These are phyloP conservation scores for Mola mola DNA, from an alignment of 2,113 vertebrate species.

Conservation along the genomic window DNA sequence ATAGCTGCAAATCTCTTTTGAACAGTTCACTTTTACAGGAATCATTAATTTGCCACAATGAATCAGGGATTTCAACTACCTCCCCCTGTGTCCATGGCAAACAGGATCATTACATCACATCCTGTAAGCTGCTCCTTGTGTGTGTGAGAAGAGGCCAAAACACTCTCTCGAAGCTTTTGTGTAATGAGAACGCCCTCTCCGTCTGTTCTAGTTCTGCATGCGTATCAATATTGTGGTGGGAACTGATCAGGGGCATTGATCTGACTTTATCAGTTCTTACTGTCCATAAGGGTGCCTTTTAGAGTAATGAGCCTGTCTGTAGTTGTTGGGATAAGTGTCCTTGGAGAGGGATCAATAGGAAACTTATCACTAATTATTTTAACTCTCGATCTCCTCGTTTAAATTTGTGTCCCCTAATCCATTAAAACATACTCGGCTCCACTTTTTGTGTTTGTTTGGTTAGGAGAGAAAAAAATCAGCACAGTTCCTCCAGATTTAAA, in stretches of 20 bases:
- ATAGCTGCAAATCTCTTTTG: too few relatives aligned
- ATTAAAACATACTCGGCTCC: not conserved
- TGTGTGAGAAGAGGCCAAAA: constrained; percentile 1
- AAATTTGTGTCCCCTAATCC: not conserved
- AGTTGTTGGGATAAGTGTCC: constrained; percentile 60
- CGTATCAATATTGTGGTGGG: constrained; percentile 55
- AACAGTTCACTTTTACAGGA: too few relatives aligned
- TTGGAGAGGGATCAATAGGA: constrained; percentile 59
- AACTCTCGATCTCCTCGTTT: constrained; percentile 30
- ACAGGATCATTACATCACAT: constrained; percentile 2
- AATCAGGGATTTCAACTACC: constrained; percentile 12
- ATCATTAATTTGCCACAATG: constrained; percentile 19
- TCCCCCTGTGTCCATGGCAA: too few relatives aligned
- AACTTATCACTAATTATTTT: constrained; percentile 59
- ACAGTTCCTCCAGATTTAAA: not conserved
- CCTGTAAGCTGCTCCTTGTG: constrained; percentile 8
- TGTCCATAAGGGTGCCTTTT: constrained; percentile 68
- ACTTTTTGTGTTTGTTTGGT: constrained; percentile 3
- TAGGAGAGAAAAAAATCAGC: not conserved
- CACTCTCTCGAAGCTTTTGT: constrained; percentile 28
- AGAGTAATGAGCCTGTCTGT: constrained; percentile 75
- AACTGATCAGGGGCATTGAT: constrained; percentile 73
- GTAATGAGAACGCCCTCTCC: constrained; percentile 50
- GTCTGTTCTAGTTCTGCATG: constrained; percentile 40
- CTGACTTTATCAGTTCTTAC: constrained; percentile 67